phyloP scores from a whole-genome alignment of 1,140 invertebrate species.

The Anastatus disparis region DNA sequence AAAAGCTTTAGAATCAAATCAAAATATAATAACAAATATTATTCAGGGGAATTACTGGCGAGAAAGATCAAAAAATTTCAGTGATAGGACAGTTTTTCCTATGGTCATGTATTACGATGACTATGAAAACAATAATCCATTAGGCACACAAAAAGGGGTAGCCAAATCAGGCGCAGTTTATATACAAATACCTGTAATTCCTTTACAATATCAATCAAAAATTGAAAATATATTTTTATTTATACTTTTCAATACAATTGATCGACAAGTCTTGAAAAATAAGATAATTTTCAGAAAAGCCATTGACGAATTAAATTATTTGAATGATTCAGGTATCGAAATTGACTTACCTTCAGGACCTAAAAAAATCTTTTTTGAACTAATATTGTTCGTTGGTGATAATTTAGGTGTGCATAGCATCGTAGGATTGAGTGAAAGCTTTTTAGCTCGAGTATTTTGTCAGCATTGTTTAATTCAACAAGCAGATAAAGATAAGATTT shows the following conservation, averaged over 20 bases:
- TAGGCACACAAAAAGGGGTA: conserved; percentile 9
- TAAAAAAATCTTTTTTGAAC: not conserved
- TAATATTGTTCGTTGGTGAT: not conserved
- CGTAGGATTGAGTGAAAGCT: conserved; percentile 3
- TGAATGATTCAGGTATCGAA: not conserved
- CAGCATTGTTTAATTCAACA: not conserved
- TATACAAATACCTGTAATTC: not conserved
- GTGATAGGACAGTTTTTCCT: too few relatives aligned
- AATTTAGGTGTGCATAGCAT: not conserved
- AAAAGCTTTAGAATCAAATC: too few relatives aligned
- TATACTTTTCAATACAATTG: too few relatives aligned
- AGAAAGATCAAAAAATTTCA: too few relatives aligned
- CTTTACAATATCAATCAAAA: not conserved
- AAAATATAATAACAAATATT: too few relatives aligned
- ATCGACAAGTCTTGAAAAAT: conserved; percentile 15
- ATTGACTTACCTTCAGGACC: not conserved
- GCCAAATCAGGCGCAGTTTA: not conserved
- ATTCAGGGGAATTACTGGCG: too few relatives aligned
- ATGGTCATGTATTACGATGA: too few relatives aligned
- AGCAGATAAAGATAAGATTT: not conserved
- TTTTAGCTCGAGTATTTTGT: not conserved
- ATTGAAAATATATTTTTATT: too few relatives aligned
- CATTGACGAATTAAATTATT: not conserved
- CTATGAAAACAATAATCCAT: too few relatives aligned
- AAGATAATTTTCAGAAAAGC: not conserved